Evolutionary conservation across 2,113 vertebrate genomes (phyloP), one percentile per base, ranked within the genome.

Genomic region (Glaucidium brasilianum): DNA sequence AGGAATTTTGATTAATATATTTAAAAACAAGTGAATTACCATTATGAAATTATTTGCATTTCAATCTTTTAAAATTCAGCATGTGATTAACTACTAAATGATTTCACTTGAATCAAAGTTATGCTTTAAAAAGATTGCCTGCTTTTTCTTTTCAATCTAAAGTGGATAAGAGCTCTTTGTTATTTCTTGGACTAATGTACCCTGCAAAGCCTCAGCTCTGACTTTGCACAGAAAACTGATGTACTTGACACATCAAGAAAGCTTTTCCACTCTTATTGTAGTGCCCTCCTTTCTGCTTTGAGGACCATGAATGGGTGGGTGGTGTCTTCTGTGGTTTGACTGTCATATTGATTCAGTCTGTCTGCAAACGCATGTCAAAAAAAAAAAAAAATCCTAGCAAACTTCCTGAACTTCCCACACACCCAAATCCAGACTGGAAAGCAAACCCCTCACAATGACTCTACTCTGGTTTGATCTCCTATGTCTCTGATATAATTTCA

Each of bases 91-190:
- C 37, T 49, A 49, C 15, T 43, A 84, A 83, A 86, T 87, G 53
- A 60, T n/a, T 91, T 94, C 56, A 90, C n/a, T 94, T 79, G 67
- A 94, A 85, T 87, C 52, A 96, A 87, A 95, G 19, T 5, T 68
- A 39, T 30, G 19, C 10, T 81, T 92, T 85, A n/a, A 56, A 85
- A 91, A 59, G 23, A 41, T 53, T 60, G 39, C 37, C 32, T 72
- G 4, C 6, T 50, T 73, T 88, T 85, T 35, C 53, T 69, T 47
- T 91, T 88, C 41, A 55, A 39, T 91, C 35, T 22, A 9, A 69
- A 60, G 35, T 27, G 35, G 58, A 8, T 90, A 79, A 94, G 29
- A 85, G 18, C 9, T 50, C 18, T 92, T 73, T 74, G 35, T 75
- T 90, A 37, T 78, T 69, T 93, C 74, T 78, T 25, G 12, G 60